phyloP scores from a whole-genome alignment of 2,797 vertebrate species.

The Anguilla marmorata region DNA sequence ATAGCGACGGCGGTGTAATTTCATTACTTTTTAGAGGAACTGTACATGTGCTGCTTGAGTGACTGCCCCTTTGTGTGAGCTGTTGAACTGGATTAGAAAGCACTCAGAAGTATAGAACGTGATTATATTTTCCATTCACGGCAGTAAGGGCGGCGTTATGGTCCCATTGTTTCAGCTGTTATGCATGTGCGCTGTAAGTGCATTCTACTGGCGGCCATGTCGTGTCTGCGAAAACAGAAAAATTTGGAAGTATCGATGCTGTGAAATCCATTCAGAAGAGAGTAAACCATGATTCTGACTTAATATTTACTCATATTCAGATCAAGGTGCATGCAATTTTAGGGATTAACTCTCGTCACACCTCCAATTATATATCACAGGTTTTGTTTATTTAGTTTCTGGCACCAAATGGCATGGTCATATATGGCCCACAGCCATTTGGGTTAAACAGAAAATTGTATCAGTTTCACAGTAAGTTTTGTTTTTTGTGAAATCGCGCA shows the following conservation, averaged over 20 bases:
- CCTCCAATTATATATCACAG: no score
- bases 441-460: no score
- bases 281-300: neutral
- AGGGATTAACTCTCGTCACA: no score
- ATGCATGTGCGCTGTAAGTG: neutral
- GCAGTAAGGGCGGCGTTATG: neutral
- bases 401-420: no score
- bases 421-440: no score
- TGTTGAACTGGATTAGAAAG: constrained; percentile 13
- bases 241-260: neutral
- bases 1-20: neutral
- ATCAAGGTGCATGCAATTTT: neutral
- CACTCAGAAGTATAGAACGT: constrained; percentile 20
- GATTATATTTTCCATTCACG: neutral
- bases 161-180: constrained; percentile 10
- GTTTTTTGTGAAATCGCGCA: no score
- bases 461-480: no score
- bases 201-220: neutral
- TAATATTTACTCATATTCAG: neutral
- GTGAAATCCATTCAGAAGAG: neutral
- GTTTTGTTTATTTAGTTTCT: no score
- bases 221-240: neutral
- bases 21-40: neutral
- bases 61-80: neutral
- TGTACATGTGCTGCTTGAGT: neutral